phyloP scores from a whole-genome alignment of 2,113 vertebrate genomes.

The Rostratula benghalensis region DNA sequence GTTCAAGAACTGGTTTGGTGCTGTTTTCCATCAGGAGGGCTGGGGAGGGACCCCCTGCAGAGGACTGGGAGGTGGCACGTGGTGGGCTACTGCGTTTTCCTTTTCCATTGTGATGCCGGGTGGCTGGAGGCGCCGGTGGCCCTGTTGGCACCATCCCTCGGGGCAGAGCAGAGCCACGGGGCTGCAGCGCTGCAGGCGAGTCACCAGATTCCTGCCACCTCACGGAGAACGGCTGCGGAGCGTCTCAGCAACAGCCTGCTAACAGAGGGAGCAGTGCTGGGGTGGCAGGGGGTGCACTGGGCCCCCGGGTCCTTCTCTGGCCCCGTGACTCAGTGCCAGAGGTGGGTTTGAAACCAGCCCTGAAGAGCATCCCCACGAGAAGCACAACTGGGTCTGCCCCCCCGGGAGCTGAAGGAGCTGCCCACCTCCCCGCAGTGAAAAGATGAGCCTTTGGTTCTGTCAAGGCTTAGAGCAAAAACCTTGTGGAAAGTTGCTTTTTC shows the following conservation, averaged over 20 bases:
- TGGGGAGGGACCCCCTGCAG: neutral
- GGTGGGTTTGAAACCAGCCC: neutral
- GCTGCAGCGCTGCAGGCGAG: neutral
- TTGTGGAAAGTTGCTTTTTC: neutral
- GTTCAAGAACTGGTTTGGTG: neutral
- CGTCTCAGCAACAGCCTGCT: rapidly evolving
- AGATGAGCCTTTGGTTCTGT: neutral
- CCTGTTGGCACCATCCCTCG: neutral
- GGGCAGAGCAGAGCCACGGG: neutral
- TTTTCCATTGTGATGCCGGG: neutral
- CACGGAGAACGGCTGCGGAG: neutral
- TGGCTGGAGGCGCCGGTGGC: neutral
- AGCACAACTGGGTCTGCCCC: rapidly evolving
- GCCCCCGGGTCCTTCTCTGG: rapidly evolving
- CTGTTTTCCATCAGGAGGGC: neutral
- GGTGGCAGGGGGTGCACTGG: neutral
- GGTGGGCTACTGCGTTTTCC: neutral
- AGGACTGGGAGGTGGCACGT: rapidly evolving
- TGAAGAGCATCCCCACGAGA: neutral
- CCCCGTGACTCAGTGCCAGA: neutral
- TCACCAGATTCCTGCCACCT: neutral
- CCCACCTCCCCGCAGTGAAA: rapidly evolving
- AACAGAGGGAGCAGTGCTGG: neutral
- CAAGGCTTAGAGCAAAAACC: neutral
- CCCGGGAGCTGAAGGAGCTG: neutral